Base-by-base conservation (phyloP, 2,888 invertebrate genomes). In the Argyresthia goedartella region DNA sequence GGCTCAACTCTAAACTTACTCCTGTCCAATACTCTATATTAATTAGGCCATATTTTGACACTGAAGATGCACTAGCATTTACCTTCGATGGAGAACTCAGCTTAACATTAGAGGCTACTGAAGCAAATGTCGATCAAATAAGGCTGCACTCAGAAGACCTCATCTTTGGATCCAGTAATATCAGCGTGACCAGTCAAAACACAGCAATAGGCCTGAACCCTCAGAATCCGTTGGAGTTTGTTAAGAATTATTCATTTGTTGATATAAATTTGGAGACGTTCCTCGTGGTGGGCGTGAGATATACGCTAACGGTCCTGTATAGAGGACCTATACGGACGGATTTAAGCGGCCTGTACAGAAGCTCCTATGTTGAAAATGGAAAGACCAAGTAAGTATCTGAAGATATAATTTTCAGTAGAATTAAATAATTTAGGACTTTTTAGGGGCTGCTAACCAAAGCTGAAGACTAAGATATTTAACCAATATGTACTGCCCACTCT, bases 261-360 rank as follows among this genome's bases (percentile, higher is more conserved):
- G 71, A 78, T 11, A 79, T 91, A 1, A 73, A 79, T 57, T 66
- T 91, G 49, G 61, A 60, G 48, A 60, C 59, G 1, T 62, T 67
- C 14, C 62, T 91, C 11, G 55, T 64, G 49, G 62, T 62, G 1
- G 81, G 76, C 1, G 60, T 65, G 3, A 65, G 66, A 6, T 88
- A 91, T 59, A 64, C 60, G 1, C 62, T 92, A 46, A 71, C 65
- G 14, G 89, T 92, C 56, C 57, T 63, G 0, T 92, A 89, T 59
- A 72, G 59, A 0, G 91, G 91, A 1, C 69, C 74, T 0, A 82
- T 92, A 35, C 88, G 88, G 59, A 70, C 78, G 1, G 88, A 88
- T 55, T 72, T 90, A 57, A 80, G 69, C 52, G 92, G 92, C 51
- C 91, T 92, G 60, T 91, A 91, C 62, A 87, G 87, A 52, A 91